Base-by-base conservation (phyloP, 2,797 vertebrate genomes). In the Sebastes itinus region DNA sequence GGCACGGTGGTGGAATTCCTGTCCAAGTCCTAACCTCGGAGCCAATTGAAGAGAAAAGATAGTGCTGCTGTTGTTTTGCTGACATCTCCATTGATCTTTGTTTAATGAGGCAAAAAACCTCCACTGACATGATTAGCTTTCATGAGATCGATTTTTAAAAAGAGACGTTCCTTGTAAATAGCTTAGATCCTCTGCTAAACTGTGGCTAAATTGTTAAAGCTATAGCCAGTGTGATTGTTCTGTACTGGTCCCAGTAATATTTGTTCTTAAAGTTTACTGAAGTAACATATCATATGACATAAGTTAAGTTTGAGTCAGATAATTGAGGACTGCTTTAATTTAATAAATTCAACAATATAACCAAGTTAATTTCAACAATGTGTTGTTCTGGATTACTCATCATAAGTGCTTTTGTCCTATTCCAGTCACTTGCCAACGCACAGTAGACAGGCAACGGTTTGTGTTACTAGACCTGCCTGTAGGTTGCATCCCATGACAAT, bases 51-150 rank as follows among this genome's bases (percentile, higher is more conserved):
- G 76, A 82, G 73, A 73, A 32, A 71, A 70, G 33, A 61, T n/a
- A 14, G 20, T 22, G 38, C 59, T 66, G 61, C 77, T 35, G 59
- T 35, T 78, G 77, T 69, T 80, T 72, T 56, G 63, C 74, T 55
- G 78, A 81, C 77, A 77, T 60, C 72, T 32, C 20, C 62, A 83
- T 77, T 74, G 86, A 86, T 87, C 75, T 84, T 63, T 14, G 83
- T 78, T 85, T 88, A 90, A 92, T 86, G 82, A 83, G 83, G 79
- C 81, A 63, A 72, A 27, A 23, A 88, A 74, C 72, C 66, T 78
- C 69, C 60, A 30, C 55, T 61, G 81, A 81, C 78, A 82, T 22
- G 65, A 76, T 77, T 59, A 54, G 80, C 72, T 71, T 87, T 77
- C 78, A 59, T 23, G 46, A 82, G 72, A 82, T 56, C 25, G 72